phyloP scores from a whole-genome alignment of 2,113 vertebrate species.

The Coreoperca whiteheadi region DNA sequence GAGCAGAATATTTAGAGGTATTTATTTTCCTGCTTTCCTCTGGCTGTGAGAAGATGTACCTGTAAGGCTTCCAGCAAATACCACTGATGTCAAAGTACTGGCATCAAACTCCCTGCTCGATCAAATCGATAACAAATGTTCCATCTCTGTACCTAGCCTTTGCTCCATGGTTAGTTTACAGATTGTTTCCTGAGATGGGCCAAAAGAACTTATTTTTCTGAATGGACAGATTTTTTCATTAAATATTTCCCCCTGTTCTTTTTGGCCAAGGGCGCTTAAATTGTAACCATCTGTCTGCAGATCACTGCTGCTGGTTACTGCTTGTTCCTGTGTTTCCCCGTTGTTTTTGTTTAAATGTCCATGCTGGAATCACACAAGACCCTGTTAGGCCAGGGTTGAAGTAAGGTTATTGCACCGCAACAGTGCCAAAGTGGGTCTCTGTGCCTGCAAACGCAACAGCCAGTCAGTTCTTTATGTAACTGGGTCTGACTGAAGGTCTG shows the following conservation, averaged over 20 bases:
- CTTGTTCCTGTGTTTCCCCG: conserved; percentile 38
- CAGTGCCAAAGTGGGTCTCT: conserved; percentile 13
- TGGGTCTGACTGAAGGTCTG: conserved; percentile 8
- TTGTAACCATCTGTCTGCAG: conserved; percentile 76
- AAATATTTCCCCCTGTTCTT: conserved; percentile 60
- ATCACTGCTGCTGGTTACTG: conserved; percentile 43
- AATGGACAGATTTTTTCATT: conserved; percentile 69
- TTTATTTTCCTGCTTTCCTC: conserved; percentile 44
- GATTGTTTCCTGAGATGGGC: conserved; percentile 40
- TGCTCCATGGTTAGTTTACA: conserved; percentile 43
- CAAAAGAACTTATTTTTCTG: conserved; percentile 50
- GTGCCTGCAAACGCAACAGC: conserved; percentile 36
- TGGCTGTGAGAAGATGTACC: conserved; percentile 37
- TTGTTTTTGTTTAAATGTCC: conserved; percentile 69
- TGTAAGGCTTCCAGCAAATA: conserved; percentile 41
- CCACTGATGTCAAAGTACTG: conserved; percentile 70
- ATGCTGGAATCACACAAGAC: conserved; percentile 60
- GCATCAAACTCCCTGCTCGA: conserved; percentile 52
- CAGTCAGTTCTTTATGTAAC: conserved; percentile 1
- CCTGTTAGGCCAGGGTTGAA: conserved; percentile 56
- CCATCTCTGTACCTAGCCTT: conserved; percentile 42
- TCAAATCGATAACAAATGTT: conserved; percentile 81
- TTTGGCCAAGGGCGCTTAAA: conserved; percentile 67
- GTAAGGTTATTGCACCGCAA: conserved; percentile 48
- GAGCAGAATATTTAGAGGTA: conserved; percentile 48